Conservation (phyloP, 2,113 vertebrate species). For the Agelaius phoeniceus region DNA sequence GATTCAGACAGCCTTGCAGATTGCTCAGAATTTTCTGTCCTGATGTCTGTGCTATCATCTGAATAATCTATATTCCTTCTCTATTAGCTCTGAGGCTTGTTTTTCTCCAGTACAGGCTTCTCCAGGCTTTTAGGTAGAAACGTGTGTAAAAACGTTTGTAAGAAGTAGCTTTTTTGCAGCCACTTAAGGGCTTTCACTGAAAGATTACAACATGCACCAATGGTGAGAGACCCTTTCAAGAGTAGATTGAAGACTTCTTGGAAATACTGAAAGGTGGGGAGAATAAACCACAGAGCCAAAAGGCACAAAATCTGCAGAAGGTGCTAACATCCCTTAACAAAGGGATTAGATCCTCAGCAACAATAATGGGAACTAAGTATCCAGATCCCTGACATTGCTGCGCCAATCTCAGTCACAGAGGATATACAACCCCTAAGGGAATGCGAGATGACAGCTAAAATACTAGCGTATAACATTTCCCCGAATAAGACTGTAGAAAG, state of each 20-base stretch:
- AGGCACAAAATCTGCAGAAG: not conserved
- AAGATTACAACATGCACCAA: not conserved
- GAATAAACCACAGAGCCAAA: not conserved
- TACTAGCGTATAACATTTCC: not conserved
- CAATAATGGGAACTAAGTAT: not conserved
- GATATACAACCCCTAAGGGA: not conserved
- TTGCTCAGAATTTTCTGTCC: not conserved
- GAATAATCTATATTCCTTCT: not conserved
- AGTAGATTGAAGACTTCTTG: not conserved
- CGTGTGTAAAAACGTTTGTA: rapidly evolving
- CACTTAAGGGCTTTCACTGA: not conserved
- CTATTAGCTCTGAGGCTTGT: not conserved
- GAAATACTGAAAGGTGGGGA: not conserved
- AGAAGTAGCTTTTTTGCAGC: not conserved
- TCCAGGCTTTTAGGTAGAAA: not conserved
- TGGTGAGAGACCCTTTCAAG: not conserved
- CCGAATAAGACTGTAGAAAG: not conserved
- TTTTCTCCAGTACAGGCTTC: not conserved
- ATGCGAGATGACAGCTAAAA: not conserved
- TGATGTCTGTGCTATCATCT: not conserved
- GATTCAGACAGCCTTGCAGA: not conserved
- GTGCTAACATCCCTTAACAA: not conserved
- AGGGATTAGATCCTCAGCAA: not conserved
- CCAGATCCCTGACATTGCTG: not conserved
- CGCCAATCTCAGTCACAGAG: not conserved